A percentile compares a stretch with the other conserved stretches of the same genome.
These are phyloP conservation scores for Alethe castanea DNA, from an alignment of 2,113 vertebrate genomes.

Conservation along the genomic window DNA sequence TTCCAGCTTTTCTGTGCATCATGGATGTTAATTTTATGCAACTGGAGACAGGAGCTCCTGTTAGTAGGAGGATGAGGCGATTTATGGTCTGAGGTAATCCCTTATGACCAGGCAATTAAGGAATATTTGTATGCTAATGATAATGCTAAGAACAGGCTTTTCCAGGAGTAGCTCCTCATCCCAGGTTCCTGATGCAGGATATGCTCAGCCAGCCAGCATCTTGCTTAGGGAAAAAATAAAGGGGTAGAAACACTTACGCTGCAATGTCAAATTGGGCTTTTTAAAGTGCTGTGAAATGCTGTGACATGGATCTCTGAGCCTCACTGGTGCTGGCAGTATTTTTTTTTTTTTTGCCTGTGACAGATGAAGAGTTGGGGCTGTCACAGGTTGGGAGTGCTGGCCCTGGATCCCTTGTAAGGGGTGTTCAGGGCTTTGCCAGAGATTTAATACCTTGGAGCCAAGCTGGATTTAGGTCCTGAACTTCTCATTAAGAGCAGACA, in stretches of 20 bases:
- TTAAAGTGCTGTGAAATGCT: background rate
- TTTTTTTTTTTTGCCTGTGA: background rate
- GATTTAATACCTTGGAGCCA: background rate
- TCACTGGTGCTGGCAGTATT: background rate
- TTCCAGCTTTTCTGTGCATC: background rate
- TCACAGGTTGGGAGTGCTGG: background rate
- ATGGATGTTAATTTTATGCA: conserved; percentile 22
- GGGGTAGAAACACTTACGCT: background rate
- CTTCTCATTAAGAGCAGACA: background rate
- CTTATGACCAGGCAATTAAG: conserved; percentile 42
- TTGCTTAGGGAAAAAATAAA: background rate
- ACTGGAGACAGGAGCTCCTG: background rate
- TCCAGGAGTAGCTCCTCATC: background rate
- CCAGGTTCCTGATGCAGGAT: background rate
- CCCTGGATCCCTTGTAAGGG: background rate
- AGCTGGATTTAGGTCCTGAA: background rate
- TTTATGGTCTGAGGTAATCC: conserved; percentile 21
- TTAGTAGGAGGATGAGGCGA: conserved; percentile 33
- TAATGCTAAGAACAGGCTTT: background rate
- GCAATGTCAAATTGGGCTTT: background rate
- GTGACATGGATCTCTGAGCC: background rate
- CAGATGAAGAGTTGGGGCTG: background rate
- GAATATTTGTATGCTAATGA: conserved; percentile 31
- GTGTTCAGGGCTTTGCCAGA: background rate
- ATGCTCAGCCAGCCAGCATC: background rate